Evolutionary conservation across 2,797 vertebrate genomes (phyloP), one percentile per base, ranked within the genome.

Genomic region (Phataginus tetradactyla): DNA sequence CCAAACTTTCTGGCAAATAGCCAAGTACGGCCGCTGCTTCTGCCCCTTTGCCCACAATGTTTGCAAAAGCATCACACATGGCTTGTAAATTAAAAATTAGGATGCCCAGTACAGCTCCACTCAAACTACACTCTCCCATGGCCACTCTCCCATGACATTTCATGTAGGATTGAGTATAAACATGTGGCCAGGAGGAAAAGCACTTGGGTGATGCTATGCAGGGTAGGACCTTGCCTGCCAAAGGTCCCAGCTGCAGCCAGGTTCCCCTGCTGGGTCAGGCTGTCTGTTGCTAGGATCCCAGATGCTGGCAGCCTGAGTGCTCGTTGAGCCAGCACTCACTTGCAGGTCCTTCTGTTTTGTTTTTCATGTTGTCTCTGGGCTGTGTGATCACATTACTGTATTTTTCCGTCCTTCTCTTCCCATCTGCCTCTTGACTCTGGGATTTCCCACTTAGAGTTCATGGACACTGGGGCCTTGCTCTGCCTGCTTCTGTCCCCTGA

Each of bases 381-480:
- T 75, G 4, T 72, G 59, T 55, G 64, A 37, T 68, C n/a, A 45
- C 51, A 34, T 91, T 83, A 89, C 61, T 93, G 37, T 96, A 68
- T 96, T 94, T 95, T 96, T 90, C 85, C 42, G 32, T 37, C 63
- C 29, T 80, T 37, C 21, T 78, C n/a, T 93, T 95, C 29, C 79
- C 32, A 10, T 55, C 49, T 91, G 93, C 34, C 66, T 93, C 37
- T 86, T 68, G 37, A 80, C 66, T 37, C 88, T 71, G 61, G 37
- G 12, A 66, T 84, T 96, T 95, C 63, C 63, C 37, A 90, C 39
- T 59, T 71, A 64, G 53, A 32, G 55, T 59, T 86, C 5, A 25
- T 79, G 18, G 32, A 61, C 21, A 3, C 0, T 92, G 66, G 42
- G 51, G 18, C 29, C 57, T 93, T 87, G 10, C 23, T 77, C 69